Evolutionary conservation across 1,140 invertebrate genomes (phyloP), one percentile per base, ranked within the genome.

Genomic region (Xylocopa sonorina): DNA sequence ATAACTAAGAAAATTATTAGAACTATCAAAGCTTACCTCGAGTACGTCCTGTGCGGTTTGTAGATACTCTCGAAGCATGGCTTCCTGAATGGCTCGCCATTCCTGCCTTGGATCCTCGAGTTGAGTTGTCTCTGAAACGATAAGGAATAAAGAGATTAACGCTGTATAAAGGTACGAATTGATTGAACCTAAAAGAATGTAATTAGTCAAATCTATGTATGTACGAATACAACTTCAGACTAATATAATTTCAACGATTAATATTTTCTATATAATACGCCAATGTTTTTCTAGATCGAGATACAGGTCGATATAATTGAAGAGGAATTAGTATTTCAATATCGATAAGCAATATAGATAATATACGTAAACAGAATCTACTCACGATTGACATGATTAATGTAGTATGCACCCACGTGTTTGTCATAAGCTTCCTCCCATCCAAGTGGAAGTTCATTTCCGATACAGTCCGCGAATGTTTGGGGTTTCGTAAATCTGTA

Each of bases 381-480:
- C 97, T 97, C 94, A 98, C 98, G 97, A 92, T 96, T 98, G 92
- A 98, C 95, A 94, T 99, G 98, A 93, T 99, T 98, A 92, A 99
- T 98, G 93, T 98, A 99, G 93, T 99, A 99, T 53, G 96, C 95
- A 63, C 98, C 98, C 90, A 99, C 97, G 91, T 98, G 96, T 68
- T 96, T 96, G 93, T 99, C 98, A 91, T 96, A 98, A 24, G 96
- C 96, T 94, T 99, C 97, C 93, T 99, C 98, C 98, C 98, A 99
- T 79, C 98, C 98, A 87, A 98, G 95, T 51, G 98, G 98, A 89
- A 99, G 93, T 93, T 99, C 98, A 94, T 99, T 98, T 88, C 98
- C 98, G 90, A 99, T 97, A 93, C 98, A 99, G 92, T 99, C 98
- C 81, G 98, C 98, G 94, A 99, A 99, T 57, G 97, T 97, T 92